A percentile compares a stretch with the other conserved stretches of the same genome.
Conservation (phyloP, 1,140 invertebrate species). For the Cyclargus thomasi region DNA sequence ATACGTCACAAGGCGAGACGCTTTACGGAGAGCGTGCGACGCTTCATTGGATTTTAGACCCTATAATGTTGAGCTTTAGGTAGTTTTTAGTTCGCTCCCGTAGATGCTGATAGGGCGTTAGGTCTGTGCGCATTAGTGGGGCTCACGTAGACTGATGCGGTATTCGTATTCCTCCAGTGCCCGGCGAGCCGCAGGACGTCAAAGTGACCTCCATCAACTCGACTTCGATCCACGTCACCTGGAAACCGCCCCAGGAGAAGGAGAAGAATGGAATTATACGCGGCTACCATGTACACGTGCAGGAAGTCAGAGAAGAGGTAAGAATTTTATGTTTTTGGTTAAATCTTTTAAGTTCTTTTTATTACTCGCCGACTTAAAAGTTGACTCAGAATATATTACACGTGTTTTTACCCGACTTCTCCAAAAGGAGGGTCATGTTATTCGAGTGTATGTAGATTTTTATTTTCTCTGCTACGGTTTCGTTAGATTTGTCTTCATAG, state of each 20-base stretch:
- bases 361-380: too few relatives aligned
- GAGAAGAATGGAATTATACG: constrained; percentile 97
- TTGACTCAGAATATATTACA: too few relatives aligned
- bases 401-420: too few relatives aligned
- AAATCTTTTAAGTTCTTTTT: too few relatives aligned
- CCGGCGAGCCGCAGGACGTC: constrained; percentile 95
- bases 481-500: too few relatives aligned
- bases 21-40: constrained; percentile 46
- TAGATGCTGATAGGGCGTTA: constrained; percentile 75
- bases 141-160: constrained; percentile 37
- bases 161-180: constrained; percentile 83
- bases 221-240: constrained; percentile 92
- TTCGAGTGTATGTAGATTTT: too few relatives aligned
- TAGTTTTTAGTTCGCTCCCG: constrained; percentile 65
- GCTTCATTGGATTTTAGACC: constrained; percentile 55
- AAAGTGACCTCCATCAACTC: constrained; percentile 92
- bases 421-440: too few relatives aligned
- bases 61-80: constrained; percentile 52
- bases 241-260: constrained; percentile 92
- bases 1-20: constrained; percentile 32
- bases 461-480: too few relatives aligned
- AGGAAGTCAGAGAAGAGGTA: constrained; percentile 92
- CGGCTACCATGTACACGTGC: constrained; percentile 96
- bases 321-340: constrained; percentile 17
- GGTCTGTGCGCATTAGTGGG: constrained; percentile 40